Conservation (phyloP, 2,797 vertebrate genomes). For the Steatocranus sp. region DNA sequence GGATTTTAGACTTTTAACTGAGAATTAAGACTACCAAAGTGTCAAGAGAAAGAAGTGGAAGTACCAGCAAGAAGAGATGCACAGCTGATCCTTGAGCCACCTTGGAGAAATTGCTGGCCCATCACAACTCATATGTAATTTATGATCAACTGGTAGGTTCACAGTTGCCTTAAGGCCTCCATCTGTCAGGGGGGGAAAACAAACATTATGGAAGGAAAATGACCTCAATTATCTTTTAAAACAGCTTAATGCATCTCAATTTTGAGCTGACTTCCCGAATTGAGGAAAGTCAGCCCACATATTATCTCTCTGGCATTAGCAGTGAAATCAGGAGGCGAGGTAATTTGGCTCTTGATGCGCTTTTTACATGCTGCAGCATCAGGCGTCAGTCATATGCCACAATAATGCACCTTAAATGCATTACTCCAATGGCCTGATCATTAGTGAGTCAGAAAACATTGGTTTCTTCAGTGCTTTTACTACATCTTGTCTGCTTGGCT, state of each 20-base stretch:
- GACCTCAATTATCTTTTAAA: conserved; percentile 57
- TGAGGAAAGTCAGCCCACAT: not conserved
- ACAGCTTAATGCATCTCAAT: conserved; percentile 49
- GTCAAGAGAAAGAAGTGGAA: not conserved
- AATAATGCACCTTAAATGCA: conserved; percentile 59
- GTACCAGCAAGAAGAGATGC: conserved; percentile 10
- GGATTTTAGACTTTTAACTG: not conserved
- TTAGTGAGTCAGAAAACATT: conserved; percentile 21
- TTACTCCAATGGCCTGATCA: conserved; percentile 32
- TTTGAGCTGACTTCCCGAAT: conserved; percentile 38
- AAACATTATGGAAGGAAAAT: conserved; percentile 48
- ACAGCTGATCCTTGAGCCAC: conserved; percentile 56
- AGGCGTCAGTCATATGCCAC: conserved; percentile 15
- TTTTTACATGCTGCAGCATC: conserved; percentile 15
- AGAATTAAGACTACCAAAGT: not conserved
- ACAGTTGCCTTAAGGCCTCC: conserved; percentile 50
- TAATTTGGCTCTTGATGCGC: conserved; percentile 8
- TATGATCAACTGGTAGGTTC: conserved; percentile 56
- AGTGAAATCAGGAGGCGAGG: conserved; percentile 3
- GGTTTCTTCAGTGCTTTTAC: conserved; percentile 35
- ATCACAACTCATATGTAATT: conserved; percentile 67
- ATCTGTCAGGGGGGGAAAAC: conserved; percentile 48
- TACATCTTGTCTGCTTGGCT: conserved; percentile 31
- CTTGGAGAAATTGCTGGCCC: conserved; percentile 40
- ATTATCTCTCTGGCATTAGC: conserved; percentile 30